These are phyloP conservation scores for Ginglymostoma cirratum DNA, from an alignment of 2,113 vertebrate species.

Conservation along the genomic window DNA sequence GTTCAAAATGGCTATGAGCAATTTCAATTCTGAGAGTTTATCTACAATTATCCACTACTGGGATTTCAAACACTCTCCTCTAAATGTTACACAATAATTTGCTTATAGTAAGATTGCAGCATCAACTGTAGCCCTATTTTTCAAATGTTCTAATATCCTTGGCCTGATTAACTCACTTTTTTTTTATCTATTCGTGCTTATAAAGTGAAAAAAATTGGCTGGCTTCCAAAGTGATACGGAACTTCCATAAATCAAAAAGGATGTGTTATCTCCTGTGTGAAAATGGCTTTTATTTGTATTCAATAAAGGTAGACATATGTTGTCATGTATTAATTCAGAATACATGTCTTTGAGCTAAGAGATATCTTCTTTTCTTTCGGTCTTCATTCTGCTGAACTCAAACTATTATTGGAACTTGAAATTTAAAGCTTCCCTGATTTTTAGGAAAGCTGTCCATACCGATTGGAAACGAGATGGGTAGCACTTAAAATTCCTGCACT, in stretches of 20 bases:
- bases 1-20: background rate
- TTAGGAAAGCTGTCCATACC: background rate
- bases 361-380: background rate
- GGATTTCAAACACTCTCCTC: background rate
- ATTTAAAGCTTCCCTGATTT: background rate
- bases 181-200: background rate
- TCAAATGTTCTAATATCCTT: background rate
- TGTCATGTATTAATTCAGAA: background rate
- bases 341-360: background rate
- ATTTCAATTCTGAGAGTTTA: background rate
- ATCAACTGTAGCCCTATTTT: background rate
- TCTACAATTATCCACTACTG: background rate
- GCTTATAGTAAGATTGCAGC: background rate
- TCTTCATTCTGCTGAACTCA: background rate
- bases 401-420: background rate
- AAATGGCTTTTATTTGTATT: background rate
- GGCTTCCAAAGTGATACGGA: conserved; percentile 8
- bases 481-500: background rate
- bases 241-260: background rate
- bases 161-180: background rate
- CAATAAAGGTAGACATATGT: background rate
- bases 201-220: conserved; percentile 15
- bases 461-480: background rate
- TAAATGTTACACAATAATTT: background rate
- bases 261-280: background rate